Evolutionary conservation across 1,140 invertebrate species (phyloP), one percentile per base, ranked within the genome.

Genomic region (Arctopsyche grandis): DNA sequence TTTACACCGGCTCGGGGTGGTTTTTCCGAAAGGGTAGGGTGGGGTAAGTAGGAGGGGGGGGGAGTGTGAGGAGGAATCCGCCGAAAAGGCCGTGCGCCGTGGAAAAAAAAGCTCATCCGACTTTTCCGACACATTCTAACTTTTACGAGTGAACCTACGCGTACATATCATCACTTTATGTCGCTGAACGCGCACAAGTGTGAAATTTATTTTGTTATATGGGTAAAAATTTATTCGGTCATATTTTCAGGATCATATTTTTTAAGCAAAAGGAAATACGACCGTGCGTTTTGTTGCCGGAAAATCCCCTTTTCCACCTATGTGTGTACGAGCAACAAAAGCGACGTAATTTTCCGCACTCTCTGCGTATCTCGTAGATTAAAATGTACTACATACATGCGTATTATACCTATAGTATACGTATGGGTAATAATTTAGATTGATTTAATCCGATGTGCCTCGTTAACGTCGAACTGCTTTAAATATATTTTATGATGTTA

Each of bases 191-290:
- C 63, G 63, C 63, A 66, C 63, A 66, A 66, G 63, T 66, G 63
- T 66, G 63, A 66, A 66, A 66, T 66, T 66, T 66, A 66, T 66
- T 66, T 66, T 66, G 63, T 66, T 66, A 66, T 66, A 66, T 29
- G 63, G 63, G 22, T 22, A 66, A 66, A 66, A 66, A 66, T 66
- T 66, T 66, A 66, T 66, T 66, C 24, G 63, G 63, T 66, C 63
- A 66, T 66, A 66, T 66, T 66, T 66, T 29, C 63, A 26, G 63
- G 63, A 66, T 66, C 24, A 66, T 66, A 66, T 66, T 66, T 66
- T 66, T 66, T 66, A 24, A 66, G 22, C 3, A 66, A 52, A 66
- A 66, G 63, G 24, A 66, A 66, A 66, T 66, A 29, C 21, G 63
- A 66, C 24, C 63, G 21, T 66, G 21, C 63, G 24, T 29, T 66